Evolutionary conservation across 2,113 vertebrate species (phyloP), one percentile per base, ranked within the genome.

Genomic region (Vombatus ursinus): DNA sequence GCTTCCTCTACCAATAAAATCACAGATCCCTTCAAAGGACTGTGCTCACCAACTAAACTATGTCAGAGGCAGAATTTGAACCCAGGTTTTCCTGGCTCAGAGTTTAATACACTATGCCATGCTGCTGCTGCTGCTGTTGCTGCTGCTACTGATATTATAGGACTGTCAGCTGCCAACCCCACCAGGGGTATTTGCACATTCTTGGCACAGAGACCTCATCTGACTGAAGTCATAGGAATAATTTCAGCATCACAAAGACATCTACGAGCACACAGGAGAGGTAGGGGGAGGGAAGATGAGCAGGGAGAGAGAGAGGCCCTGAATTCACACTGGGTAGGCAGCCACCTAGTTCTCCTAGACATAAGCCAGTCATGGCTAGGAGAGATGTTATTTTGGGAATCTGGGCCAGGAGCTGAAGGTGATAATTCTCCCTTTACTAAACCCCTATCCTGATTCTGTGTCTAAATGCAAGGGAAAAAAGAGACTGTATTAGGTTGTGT

Each of bases 301-400:
- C 61, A 77, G 61, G 61, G 68, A 84, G 68, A 84, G 68, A 61
- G 57, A 77, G 68, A 8, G 68, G 68, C 68, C 68, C n/a, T 22
- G 68, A 84, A 84, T 84, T 44, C 68, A 84, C 68, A 84, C 68
- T 84, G 68, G 68, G 68, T 84, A 84, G 68, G 68, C 68, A 84
- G 68, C 68, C 68, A 84, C 68, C 68, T 84, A 84, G 68, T 84
- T 84, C 37, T 84, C 68, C 68, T 84, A 84, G 68, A 84, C 68
- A 84, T 44, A 84, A 84, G 68, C 68, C 68, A 84, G 68, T 84
- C 68, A n/a, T 84, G 68, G 68, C 68, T 84, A 84, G 68, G 68
- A 84, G n/a, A 84, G 68, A 84, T 84, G 68, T 84, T 84, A 84
- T 84, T 84, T 84, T 84, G 68, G 68, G 68, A 84, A 84, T 84